Evolutionary conservation across 2,888 invertebrate species (phyloP).

Genomic region (Drosophila rubida): DNA sequence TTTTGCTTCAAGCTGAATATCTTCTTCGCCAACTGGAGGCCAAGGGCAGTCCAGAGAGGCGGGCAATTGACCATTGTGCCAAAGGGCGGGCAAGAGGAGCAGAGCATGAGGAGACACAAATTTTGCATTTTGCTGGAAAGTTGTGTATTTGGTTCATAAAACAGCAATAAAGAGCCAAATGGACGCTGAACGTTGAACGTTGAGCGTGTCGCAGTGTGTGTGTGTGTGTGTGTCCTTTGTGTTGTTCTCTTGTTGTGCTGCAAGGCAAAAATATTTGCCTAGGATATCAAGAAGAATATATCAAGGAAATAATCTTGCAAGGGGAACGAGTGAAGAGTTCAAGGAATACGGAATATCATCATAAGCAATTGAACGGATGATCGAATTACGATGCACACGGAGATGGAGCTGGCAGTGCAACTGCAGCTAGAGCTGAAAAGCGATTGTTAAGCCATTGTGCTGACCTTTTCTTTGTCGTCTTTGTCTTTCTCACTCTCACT

Average conservation of each 20-base stretch:
- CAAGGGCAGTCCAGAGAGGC: conserved; percentile 1
- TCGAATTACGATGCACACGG: conserved; percentile 59
- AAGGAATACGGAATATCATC: conserved; percentile 42
- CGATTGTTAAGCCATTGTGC: conserved; percentile 36
- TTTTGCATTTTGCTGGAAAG: conserved; percentile 69
- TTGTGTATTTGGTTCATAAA: conserved; percentile 75
- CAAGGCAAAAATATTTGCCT: conserved; percentile 61
- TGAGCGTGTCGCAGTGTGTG: conserved; percentile 35
- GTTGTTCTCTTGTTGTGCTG: conserved; percentile 42
- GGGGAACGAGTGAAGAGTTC: neutral
- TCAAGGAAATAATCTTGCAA: conserved; percentile 48
- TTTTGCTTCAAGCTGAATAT: conserved; percentile 36
- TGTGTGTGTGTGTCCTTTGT: conserved; percentile 43
- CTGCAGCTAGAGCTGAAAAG: neutral
- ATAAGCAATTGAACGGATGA: conserved; percentile 77
- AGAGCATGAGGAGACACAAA: conserved; percentile 32
- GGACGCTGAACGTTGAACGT: conserved; percentile 41
- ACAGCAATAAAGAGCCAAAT: conserved; percentile 72
- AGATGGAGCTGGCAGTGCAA: neutral
- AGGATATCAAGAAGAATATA: conserved; percentile 57
- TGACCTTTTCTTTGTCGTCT: conserved; percentile 11
- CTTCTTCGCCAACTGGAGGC: conserved; percentile 8
- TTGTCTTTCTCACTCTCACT: conserved; percentile 7
- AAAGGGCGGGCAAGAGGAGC: conserved; percentile 17
- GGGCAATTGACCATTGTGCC: conserved; percentile 63